Evolutionary conservation across 2,888 invertebrate genomes (phyloP), one percentile per base, ranked within the genome.

Genomic region (Drosophila silvestris): DNA sequence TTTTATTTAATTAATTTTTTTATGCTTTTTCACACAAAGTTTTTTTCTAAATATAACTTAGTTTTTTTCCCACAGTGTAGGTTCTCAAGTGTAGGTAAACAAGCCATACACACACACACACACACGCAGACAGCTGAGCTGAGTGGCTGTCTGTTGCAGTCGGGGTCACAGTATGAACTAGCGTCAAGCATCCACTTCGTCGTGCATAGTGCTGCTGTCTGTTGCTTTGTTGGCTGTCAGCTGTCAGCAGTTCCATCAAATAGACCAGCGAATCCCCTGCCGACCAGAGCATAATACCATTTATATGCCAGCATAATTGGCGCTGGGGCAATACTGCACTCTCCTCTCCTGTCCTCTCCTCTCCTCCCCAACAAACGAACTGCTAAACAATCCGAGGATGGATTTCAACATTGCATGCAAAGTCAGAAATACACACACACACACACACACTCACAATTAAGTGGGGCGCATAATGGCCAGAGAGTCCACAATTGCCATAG

Each of bases 181-280:
- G 22, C 28, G 14, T 56, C 44, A 32, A 41, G 28, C 35, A 22
- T 64, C 22, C 51, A 41, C 35, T 60, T 53, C 5, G 57, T 39
- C n/a, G 28, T 26, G 41, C 57, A 65, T 35, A 50, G 19, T 57
- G 44, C 26, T 57, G 28, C 19, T 51, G 44, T 26, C 54, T 28
- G 52, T 47, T 54, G 63, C 62, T 61, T 63, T 71, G 56, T 35
- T 41, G 64, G 26, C 51, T 58, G 58, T 68, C 73, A 68, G 53
- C 73, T 83, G 70, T 79, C 74, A 50, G 70, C 65, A 78, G 57
- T 41, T 65, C 54, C 68, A 74, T 84, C 79, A 81, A 81, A 83
- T 67, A 56, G 56, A 70, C 52, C 30, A 75, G 59, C 61, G 81
- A 70, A 54, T 68, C 73, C 69, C 65, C 70, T 41, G 68, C 59